These are phyloP conservation scores for Spinibarbus caldwelli DNA, from an alignment of 2,797 vertebrate genomes.

Conservation along the genomic window DNA sequence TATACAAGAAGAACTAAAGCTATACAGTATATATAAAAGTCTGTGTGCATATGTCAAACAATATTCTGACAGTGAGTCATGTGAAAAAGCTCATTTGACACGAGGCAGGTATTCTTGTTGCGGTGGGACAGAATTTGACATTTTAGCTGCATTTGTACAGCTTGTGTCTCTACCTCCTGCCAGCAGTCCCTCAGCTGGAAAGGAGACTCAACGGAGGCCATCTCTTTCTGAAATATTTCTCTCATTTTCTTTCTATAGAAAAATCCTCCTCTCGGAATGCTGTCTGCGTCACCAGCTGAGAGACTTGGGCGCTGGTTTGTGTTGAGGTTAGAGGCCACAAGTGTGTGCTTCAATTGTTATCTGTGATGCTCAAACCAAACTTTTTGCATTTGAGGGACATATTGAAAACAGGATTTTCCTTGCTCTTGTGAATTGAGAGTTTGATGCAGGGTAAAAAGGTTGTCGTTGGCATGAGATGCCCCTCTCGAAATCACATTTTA, in stretches of 20 bases:
- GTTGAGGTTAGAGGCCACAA: conserved; percentile 33
- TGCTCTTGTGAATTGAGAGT: not conserved
- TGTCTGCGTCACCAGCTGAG: conserved; percentile 35
- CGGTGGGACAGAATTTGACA: conserved; percentile 64
- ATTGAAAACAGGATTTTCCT: not conserved
- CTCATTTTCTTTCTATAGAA: conserved; percentile 47
- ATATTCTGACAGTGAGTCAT: conserved; percentile 1
- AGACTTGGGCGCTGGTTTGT: conserved; percentile 56
- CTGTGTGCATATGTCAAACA: not conserved
- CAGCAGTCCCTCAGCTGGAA: conserved; percentile 58
- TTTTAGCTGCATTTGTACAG: conserved; percentile 63
- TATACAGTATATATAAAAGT: not conserved
- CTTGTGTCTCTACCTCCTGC: conserved; percentile 57
- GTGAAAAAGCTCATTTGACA: conserved; percentile 64
- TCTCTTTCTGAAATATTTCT: conserved; percentile 33
- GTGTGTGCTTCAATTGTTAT: conserved; percentile 34
- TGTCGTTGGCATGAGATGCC: not conserved
- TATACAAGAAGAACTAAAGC: not conserved
- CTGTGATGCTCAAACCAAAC: conserved; percentile 11
- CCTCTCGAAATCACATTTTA: not conserved
- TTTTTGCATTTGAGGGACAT: not conserved
- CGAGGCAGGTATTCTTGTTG: conserved; percentile 58
- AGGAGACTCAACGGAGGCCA: conserved; percentile 36
- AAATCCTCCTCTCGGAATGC: conserved; percentile 17
- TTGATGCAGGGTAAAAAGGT: not conserved